Evolutionary conservation across 2,797 vertebrate species (phyloP).

Genomic region (Sebastes hubbsi): DNA sequence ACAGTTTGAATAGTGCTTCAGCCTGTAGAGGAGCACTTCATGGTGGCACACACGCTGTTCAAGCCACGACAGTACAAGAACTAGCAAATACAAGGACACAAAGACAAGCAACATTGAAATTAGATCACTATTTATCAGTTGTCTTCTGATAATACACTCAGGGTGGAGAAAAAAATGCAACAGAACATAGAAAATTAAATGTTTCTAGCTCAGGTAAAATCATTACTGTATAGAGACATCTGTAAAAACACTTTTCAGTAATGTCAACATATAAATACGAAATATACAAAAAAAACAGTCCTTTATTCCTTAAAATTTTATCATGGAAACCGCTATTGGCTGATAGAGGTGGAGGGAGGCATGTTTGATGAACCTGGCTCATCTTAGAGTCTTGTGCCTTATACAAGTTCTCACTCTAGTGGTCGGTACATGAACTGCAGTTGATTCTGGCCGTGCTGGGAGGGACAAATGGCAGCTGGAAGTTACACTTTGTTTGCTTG

Average conservation of each 20-base stretch:
- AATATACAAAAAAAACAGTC: constrained; percentile 41
- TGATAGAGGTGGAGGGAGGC: constrained; percentile 27
- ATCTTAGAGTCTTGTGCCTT: constrained; percentile 67
- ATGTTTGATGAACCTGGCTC: constrained; percentile 13
- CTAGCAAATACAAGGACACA: constrained; percentile 40
- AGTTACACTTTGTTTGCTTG: constrained; percentile 4
- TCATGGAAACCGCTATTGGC: constrained; percentile 25
- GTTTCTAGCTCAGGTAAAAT: constrained; percentile 34
- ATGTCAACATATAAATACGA: constrained; percentile 31
- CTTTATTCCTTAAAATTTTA: constrained; percentile 37
- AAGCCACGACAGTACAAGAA: constrained; percentile 41
- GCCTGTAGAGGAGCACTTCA: constrained; percentile 53
- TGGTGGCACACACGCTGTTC: constrained; percentile 10
- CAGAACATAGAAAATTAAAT: constrained; percentile 32
- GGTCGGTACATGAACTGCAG: constrained; percentile 74
- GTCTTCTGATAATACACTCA: constrained; percentile 12
- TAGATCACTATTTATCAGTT: constrained; percentile 28
- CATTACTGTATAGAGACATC: constrained; percentile 2
- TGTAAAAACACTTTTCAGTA: constrained; percentile 41
- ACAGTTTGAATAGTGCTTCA: constrained; percentile 59
- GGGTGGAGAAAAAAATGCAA: constrained; percentile 19
- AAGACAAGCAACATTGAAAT: constrained; percentile 46
- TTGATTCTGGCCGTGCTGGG: constrained; percentile 13
- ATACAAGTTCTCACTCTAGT: constrained; percentile 88
- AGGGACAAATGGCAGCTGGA: constrained; percentile 13